phyloP scores from a whole-genome alignment of 2,797 vertebrate species.

The Falco cherrug region DNA sequence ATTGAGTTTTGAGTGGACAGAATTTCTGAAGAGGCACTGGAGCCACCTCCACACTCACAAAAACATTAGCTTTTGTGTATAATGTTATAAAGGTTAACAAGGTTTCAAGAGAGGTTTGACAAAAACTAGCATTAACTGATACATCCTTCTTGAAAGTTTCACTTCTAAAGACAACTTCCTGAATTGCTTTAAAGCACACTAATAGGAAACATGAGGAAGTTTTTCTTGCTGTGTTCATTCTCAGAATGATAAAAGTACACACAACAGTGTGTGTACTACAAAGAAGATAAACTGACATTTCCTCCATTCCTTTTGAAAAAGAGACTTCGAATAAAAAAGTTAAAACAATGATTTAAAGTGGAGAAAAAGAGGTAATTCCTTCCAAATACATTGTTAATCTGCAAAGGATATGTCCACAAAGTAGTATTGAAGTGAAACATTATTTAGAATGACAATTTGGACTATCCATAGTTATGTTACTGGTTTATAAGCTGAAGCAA shows the following conservation, averaged over 20 bases:
- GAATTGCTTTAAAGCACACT: not conserved
- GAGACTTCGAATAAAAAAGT: not conserved
- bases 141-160: not conserved
- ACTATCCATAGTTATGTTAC: not conserved
- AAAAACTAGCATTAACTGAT: not conserved
- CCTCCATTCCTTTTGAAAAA: not conserved
- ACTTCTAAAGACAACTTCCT: not conserved
- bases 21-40: not conserved
- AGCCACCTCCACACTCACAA: not conserved
- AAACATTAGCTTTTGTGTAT: not conserved
- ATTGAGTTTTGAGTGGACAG: not conserved
- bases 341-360: not conserved
- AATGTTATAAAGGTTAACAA: not conserved
- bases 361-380: not conserved
- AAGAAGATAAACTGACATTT: not conserved
- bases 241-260: not conserved
- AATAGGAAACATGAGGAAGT: not conserved
- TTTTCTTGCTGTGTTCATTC: not conserved
- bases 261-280: not conserved
- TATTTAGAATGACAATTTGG: not conserved
- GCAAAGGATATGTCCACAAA: not conserved
- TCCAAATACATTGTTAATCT: not conserved
- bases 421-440: not conserved
- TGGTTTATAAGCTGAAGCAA: not conserved
- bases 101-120: not conserved